A percentile compares a stretch with the other conserved stretches of the same genome.
phyloP scores from a whole-genome alignment of 2,113 vertebrate genomes.

The Pygoscelis adeliae region DNA sequence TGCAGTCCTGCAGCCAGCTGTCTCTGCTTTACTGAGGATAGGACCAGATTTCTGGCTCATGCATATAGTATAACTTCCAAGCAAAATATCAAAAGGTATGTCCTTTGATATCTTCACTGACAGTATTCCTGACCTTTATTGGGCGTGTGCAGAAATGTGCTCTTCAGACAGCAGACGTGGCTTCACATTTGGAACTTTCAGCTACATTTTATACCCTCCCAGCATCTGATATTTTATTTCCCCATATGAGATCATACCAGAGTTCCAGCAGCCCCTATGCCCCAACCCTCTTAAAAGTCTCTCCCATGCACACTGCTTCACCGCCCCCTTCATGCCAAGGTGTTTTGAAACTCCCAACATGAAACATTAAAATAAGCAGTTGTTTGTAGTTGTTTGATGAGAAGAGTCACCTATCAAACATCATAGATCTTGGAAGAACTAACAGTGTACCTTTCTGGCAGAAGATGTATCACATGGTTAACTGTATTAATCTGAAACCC shows the following conservation, averaged over 20 bases:
- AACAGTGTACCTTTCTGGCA: neutral
- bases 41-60: constrained; percentile 18
- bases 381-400: neutral
- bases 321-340: neutral
- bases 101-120: constrained; percentile 46
- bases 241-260: neutral
- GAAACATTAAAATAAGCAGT: neutral
- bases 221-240: neutral
- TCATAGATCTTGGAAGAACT: neutral
- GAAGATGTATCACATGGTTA: neutral
- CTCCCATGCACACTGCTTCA: neutral
- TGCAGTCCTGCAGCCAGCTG: constrained; percentile 36
- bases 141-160: neutral
- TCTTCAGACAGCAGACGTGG: neutral
- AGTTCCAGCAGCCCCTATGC: neutral
- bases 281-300: neutral
- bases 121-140: constrained; percentile 5
- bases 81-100: constrained; percentile 47
- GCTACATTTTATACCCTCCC: neutral
- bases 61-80: constrained; percentile 11
- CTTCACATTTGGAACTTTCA: neutral
- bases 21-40: neutral
- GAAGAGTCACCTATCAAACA: neutral
- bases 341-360: neutral
- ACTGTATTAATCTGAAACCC: neutral